phyloP scores from a whole-genome alignment of 2,113 vertebrate genomes.

The Paratilapia polleni region DNA sequence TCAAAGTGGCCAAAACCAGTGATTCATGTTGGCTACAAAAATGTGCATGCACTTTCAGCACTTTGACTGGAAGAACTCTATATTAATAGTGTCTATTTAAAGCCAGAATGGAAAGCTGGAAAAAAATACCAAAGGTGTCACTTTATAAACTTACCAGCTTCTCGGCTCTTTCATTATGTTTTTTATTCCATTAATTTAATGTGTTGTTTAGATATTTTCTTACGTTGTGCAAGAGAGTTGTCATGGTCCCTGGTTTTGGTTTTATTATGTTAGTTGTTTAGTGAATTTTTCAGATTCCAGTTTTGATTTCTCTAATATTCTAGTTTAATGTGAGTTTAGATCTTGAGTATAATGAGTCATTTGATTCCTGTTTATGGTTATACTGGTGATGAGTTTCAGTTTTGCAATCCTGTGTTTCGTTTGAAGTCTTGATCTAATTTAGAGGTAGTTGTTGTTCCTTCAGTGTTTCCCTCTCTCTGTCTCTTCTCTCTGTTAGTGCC shows the following conservation, averaged over 20 bases:
- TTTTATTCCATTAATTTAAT: background rate
- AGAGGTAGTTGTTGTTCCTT: background rate
- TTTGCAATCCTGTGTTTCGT: background rate
- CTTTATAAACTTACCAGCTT: too few relatives aligned
- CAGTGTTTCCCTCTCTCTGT: background rate
- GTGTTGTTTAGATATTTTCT: background rate
- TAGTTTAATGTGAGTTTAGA: background rate
- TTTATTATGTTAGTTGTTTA: background rate
- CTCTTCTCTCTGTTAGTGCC: background rate
- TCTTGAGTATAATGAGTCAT: background rate
- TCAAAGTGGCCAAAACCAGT: too few relatives aligned
- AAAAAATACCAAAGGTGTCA: too few relatives aligned
- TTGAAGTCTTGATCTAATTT: slow-evolving; percentile 10
- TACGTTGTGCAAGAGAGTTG: background rate
- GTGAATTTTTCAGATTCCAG: background rate
- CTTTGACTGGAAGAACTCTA: too few relatives aligned
- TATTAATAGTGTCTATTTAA: too few relatives aligned
- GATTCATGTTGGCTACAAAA: too few relatives aligned
- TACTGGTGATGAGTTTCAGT: background rate
- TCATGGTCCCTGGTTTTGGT: background rate
- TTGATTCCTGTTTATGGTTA: background rate
- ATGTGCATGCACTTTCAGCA: too few relatives aligned
- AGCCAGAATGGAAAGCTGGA: too few relatives aligned
- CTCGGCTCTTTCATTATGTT: background rate
- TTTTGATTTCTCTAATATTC: background rate